Percentiles rank a stretch among this genome's conserved stretches.
Evolutionary conservation across 2,888 invertebrate species (phyloP).

Genomic region (Osmoderma eremita): DNA sequence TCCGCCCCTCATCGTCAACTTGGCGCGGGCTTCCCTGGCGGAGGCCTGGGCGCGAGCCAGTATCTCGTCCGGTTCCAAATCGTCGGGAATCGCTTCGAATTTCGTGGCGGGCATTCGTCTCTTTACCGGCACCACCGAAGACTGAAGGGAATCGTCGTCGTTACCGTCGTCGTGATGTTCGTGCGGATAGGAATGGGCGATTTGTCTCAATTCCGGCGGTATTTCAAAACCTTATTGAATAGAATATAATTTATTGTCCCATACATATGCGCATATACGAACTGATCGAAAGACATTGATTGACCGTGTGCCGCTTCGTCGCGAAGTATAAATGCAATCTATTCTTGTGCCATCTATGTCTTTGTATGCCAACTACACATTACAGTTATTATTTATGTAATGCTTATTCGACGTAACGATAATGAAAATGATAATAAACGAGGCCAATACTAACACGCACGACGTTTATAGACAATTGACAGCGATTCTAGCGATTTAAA

Average conservation of each 20-base stretch:
- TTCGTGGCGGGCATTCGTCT: slow-evolving; percentile 70
- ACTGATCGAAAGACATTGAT: no score
- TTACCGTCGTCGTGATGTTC: slow-evolving; percentile 55
- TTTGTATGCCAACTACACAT: no score
- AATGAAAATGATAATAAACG: no score
- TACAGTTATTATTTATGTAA: no score
- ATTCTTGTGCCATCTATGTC: no score
- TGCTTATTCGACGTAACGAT: no score
- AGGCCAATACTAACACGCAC: no score
- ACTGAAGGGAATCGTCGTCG: slow-evolving; percentile 49
- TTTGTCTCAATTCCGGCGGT: slow-evolving; percentile 70
- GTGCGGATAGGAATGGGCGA: slow-evolving; percentile 30
- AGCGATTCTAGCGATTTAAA: no score
- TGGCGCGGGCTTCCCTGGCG: slow-evolving; percentile 75
- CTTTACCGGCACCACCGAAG: slow-evolving; percentile 54
- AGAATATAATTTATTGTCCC: background rate
- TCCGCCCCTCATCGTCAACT: slow-evolving; percentile 66
- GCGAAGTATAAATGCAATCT: no score
- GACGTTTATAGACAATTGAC: no score
- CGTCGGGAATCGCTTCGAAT: slow-evolving; percentile 82
- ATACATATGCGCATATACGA: background rate
- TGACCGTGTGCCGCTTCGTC: no score
- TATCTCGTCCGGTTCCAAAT: slow-evolving; percentile 80
- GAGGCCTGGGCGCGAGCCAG: slow-evolving; percentile 69
- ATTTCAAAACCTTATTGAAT: slow-evolving; percentile 81